Evolutionary conservation across 2,797 vertebrate genomes (phyloP).

Genomic region (Syngnathus rostellatus): DNA sequence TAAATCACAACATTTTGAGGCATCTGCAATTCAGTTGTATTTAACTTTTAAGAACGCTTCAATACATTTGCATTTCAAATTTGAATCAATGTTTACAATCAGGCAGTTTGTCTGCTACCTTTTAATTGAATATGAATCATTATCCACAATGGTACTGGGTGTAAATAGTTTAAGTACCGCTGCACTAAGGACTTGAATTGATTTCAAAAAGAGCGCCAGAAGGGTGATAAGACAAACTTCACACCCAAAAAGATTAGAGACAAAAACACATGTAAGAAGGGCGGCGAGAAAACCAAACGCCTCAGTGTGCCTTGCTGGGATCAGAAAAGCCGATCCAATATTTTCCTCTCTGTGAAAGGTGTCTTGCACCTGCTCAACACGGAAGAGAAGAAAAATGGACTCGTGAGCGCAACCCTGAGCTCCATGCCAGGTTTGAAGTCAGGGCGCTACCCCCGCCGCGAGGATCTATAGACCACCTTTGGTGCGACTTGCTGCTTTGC

Average conservation of each 20-base stretch:
- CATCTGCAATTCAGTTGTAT: no score
- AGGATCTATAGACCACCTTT: slow-evolving; percentile 58
- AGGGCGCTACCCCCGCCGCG: slow-evolving; percentile 38
- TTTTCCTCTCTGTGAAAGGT: background rate
- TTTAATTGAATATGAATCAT: no score
- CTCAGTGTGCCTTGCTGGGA: slow-evolving; percentile 13
- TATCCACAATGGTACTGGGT: background rate
- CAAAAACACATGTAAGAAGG: slow-evolving; percentile 13
- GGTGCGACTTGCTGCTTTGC: slow-evolving; percentile 32
- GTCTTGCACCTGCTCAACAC: background rate
- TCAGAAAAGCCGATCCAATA: background rate
- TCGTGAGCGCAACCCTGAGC: slow-evolving; percentile 33
- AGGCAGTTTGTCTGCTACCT: no score
- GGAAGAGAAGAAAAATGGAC: slow-evolving; percentile 8
- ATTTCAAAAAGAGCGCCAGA: slow-evolving; percentile 9
- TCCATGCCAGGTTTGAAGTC: slow-evolving; percentile 36
- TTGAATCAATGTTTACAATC: no score
- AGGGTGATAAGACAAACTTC: background rate
- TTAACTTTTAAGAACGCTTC: no score
- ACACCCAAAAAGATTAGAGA: slow-evolving; percentile 10
- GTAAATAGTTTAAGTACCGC: background rate
- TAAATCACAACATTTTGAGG: no score
- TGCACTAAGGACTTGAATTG: background rate
- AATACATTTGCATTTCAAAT: no score
- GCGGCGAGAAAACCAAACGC: slow-evolving; percentile 11